phyloP scores from a whole-genome alignment of 2,888 invertebrate genomes.

The Drosophila eohydei region DNA sequence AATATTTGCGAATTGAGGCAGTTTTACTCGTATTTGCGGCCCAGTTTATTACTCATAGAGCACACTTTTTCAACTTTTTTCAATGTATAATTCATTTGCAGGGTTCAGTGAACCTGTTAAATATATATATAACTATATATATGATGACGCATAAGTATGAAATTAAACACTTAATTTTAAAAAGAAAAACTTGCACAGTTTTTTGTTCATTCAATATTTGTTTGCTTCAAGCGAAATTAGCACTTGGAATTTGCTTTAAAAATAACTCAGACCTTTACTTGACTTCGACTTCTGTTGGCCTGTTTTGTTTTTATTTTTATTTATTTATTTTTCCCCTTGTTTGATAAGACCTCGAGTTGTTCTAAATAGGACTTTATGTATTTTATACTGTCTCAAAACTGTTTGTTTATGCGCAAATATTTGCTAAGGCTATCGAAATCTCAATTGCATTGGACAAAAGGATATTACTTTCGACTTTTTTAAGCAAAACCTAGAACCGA shows the following conservation, averaged over 20 bases:
- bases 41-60: constrained; percentile 66
- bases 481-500: too few species aligned
- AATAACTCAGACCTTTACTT: constrained; percentile 40
- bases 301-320: background rate
- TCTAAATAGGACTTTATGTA: constrained; percentile 9
- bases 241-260: constrained; percentile 32
- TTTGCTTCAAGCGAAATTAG: constrained; percentile 17
- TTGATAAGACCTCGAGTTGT: constrained; percentile 23
- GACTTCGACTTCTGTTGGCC: constrained; percentile 54
- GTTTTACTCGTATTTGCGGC: constrained; percentile 43
- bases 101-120: constrained; percentile 41
- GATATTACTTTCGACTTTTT: background rate
- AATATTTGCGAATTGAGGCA: constrained; percentile 69
- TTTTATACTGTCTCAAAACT: constrained; percentile 11
- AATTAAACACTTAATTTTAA: constrained; percentile 27
- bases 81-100: constrained; percentile 10
- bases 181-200: constrained; percentile 45
- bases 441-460: background rate
- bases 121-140: background rate
- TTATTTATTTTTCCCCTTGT: background rate
- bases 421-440: background rate
- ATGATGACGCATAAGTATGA: constrained; percentile 36
- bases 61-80: background rate
- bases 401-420: constrained; percentile 9
- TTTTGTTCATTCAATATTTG: constrained; percentile 45